A percentile compares a stretch with the other conserved stretches of the same genome.
These are phyloP conservation scores for Neomonachus schauinslandi DNA, from an alignment of 2,113 vertebrate species.

Conservation along the genomic window DNA sequence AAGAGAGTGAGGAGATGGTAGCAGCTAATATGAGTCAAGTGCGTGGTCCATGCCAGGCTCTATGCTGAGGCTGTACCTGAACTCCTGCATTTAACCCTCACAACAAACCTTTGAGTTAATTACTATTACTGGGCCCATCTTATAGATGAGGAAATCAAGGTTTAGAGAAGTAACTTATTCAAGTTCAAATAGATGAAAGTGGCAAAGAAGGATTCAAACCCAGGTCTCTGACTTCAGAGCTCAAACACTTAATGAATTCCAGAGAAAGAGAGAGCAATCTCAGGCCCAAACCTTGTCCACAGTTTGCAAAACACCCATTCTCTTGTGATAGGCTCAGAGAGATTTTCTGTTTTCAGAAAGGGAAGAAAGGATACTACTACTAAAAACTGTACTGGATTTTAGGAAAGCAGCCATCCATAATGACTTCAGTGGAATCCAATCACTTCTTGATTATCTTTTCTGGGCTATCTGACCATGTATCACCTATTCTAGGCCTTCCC, in stretches of 20 bases:
- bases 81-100: not conserved
- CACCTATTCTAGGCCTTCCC: not conserved
- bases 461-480: not conserved
- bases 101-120: not conserved
- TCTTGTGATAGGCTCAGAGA: not conserved
- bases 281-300: not conserved
- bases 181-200: constrained; percentile 27
- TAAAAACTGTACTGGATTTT: constrained; percentile 44
- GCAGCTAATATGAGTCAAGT: not conserved
- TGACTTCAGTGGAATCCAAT: not conserved
- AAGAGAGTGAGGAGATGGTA: not conserved
- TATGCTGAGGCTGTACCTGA: not conserved
- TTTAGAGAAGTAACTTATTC: constrained; percentile 36
- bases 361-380: not conserved
- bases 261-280: not conserved
- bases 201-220: not conserved
- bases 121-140: not conserved
- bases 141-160: constrained; percentile 36
- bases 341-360: not conserved
- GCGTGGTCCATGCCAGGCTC: not conserved
- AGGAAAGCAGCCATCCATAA: not conserved
- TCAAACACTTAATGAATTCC: constrained; percentile 30
- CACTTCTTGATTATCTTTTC: not conserved
- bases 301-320: not conserved
- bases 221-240: not conserved